Conservation (phyloP, 2,797 vertebrate species). For the Syngnathus acus region DNA sequence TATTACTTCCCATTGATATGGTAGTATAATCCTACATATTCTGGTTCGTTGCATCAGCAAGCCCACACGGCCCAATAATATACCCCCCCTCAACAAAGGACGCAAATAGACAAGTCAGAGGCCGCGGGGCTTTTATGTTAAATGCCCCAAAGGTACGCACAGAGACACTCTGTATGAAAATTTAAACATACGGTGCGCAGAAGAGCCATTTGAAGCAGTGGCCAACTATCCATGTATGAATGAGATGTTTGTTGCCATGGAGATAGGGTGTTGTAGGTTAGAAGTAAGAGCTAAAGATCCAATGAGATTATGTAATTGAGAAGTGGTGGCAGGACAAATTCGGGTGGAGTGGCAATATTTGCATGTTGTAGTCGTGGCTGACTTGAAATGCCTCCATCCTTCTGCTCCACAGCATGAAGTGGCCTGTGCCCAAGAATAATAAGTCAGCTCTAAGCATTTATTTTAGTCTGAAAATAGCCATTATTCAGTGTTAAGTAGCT, state of each 20-base stretch:
- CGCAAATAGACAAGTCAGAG: slow-evolving; percentile 38
- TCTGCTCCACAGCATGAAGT: slow-evolving; percentile 5
- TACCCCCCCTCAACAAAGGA: slow-evolving; percentile 12
- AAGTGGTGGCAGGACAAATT: slow-evolving; percentile 20
- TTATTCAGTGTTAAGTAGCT: slow-evolving; percentile 12
- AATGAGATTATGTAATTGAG: slow-evolving; percentile 29
- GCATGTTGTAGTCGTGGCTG: slow-evolving; percentile 13
- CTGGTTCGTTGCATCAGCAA: slow-evolving; percentile 1
- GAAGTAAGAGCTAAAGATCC: slow-evolving; percentile 19
- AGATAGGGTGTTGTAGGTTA: slow-evolving; percentile 26
- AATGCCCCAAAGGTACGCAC: slow-evolving; percentile 32
- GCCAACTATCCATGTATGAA: slow-evolving; percentile 26
- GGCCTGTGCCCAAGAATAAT: slow-evolving; percentile 13
- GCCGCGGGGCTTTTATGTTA: slow-evolving; percentile 32
- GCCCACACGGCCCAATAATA: background rate
- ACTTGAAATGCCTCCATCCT: slow-evolving; percentile 28
- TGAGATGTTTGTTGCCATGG: slow-evolving; percentile 34
- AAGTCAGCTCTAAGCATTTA: slow-evolving; percentile 3
- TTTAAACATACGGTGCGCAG: slow-evolving; percentile 39
- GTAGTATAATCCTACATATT: background rate
- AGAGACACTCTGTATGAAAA: slow-evolving; percentile 29
- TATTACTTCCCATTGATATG: background rate
- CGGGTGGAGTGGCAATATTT: slow-evolving; percentile 16
- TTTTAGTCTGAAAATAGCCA: slow-evolving; percentile 7
- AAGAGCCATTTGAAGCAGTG: slow-evolving; percentile 42